A percentile compares a stretch with the other conserved stretches of the same genome.
Evolutionary conservation across 2,113 vertebrate species (phyloP).

Genomic region (Salvelinus alpinus): DNA sequence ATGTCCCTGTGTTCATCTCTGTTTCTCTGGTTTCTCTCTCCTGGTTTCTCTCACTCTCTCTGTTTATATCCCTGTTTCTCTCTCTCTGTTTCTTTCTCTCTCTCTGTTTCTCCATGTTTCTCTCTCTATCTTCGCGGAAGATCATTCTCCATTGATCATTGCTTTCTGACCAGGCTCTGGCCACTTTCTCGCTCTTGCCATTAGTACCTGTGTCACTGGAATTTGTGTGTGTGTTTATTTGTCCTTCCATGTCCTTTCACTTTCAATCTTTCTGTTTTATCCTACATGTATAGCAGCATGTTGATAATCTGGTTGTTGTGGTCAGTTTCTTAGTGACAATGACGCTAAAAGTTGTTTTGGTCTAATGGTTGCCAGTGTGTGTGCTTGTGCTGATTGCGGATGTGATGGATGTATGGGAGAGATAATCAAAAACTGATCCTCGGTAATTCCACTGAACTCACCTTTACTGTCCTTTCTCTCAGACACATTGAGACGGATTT

Average conservation of each 20-base stretch:
- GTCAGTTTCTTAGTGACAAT: background rate
- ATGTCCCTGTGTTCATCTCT: slow-evolving; percentile 3
- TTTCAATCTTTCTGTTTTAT: too few species aligned
- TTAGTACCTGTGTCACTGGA: too few species aligned
- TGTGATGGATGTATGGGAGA: slow-evolving; percentile 4
- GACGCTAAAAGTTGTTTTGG: background rate
- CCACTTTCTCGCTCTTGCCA: background rate
- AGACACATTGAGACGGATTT: too few species aligned
- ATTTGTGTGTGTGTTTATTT: background rate
- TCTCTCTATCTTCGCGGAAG: background rate
- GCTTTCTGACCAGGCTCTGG: background rate
- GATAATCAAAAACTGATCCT: background rate
- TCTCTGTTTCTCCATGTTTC: background rate
- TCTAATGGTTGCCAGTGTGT: background rate
- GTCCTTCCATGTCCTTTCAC: background rate
- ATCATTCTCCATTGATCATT: slow-evolving; percentile 15
- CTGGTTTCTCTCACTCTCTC: background rate
- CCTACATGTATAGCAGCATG: too few species aligned
- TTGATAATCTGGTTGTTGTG: background rate
- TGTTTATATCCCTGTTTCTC: slow-evolving; percentile 1
- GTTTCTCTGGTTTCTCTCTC: background rate
- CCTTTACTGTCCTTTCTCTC: background rate
- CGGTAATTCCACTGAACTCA: background rate
- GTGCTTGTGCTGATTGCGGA: background rate
- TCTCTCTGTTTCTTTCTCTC: slow-evolving; percentile 19